Conservation (phyloP, 2,888 invertebrate genomes). For the Linnaemya tessellans region DNA sequence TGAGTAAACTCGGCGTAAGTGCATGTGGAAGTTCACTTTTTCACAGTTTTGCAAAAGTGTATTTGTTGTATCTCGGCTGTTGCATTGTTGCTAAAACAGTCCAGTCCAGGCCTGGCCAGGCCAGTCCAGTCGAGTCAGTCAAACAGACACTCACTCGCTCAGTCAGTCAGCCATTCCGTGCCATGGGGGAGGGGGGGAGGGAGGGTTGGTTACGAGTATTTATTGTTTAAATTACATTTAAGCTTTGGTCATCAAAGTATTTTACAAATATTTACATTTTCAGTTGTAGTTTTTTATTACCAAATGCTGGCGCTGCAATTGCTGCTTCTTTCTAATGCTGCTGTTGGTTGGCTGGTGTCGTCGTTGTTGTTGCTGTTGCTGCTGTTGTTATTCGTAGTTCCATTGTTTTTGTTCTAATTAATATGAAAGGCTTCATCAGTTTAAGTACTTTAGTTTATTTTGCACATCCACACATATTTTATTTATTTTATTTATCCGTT, state of each 20-base stretch:
- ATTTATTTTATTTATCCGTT: conserved; percentile 20
- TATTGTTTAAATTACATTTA: conserved; percentile 67
- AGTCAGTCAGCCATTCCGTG: neutral
- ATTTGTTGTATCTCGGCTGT: neutral
- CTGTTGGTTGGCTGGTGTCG: conserved; percentile 14
- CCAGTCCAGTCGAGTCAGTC: neutral
- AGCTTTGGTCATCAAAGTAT: conserved; percentile 68
- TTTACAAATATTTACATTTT: conserved; percentile 67
- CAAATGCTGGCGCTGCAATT: conserved; percentile 28
- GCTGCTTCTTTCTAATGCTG: conserved; percentile 27
- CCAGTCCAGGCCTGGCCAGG: neutral
- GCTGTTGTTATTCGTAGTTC: neutral
- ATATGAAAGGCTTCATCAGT: conserved; percentile 70
- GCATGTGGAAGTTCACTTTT: conserved; percentile 4
- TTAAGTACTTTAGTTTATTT: conserved; percentile 53
- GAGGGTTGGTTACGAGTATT: conserved; percentile 33
- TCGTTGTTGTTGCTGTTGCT: conserved; percentile 1
- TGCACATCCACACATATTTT: neutral
- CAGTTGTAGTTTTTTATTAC: conserved; percentile 27
- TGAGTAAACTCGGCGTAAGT: neutral
- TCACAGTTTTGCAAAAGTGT: conserved; percentile 13
- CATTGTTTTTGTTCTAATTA: conserved; percentile 67
- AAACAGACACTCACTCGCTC: no score
- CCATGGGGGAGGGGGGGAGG: neutral
- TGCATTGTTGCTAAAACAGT: neutral